Base-by-base conservation (phyloP, 2,888 invertebrate species). In the Endotricha flammealis region DNA sequence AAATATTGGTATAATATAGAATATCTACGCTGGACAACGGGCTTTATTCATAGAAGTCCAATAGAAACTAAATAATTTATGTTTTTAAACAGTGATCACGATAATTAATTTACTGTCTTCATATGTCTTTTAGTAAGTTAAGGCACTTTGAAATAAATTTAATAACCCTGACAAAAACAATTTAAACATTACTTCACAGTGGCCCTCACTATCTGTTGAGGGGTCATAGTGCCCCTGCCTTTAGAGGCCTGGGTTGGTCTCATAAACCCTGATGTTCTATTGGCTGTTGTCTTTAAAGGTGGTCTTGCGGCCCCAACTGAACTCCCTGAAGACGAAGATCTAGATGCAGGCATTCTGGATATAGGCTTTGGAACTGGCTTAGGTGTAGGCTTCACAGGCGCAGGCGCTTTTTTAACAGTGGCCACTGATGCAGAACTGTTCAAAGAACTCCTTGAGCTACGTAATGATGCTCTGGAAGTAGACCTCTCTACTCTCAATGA, bases 181-280 rank as follows among this genome's bases (percentile, higher is more conserved):
- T 29, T 33, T 42, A 36, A 34, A 41, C 20, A 12, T 67, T 72
- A 80, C 44, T 83, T 82, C 20, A 76, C 61, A 53, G 65, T 74
- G 37, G 81, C 62, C 46, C 71, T 67, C 9, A 78, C 47, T 9
- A 63, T 61, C 40, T 70, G 70, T 32, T 72, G 73, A 1, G 73
- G 42, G 1, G 69, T 67, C 1, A 71, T 49, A 10, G 69, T 71
- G 1, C 79, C 81, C 35, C 95, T 93, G 32, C 94, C 94, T 16
- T 91, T 90, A 47, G 95, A 95, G 6, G 95, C 92, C 13, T 95
- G 91, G 0, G 96, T 96, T 1, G 95, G 95, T 57, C 95, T 89
- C 95, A 96, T 95, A 64, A 95, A 95, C 42, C 92, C 90, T 39
- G 90, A 85, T 0, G 82, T 75, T 65, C 86, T 71, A 53, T 68